These are phyloP conservation scores for Apteryx owenii DNA, from an alignment of 2,113 vertebrate species.

Conservation along the genomic window DNA sequence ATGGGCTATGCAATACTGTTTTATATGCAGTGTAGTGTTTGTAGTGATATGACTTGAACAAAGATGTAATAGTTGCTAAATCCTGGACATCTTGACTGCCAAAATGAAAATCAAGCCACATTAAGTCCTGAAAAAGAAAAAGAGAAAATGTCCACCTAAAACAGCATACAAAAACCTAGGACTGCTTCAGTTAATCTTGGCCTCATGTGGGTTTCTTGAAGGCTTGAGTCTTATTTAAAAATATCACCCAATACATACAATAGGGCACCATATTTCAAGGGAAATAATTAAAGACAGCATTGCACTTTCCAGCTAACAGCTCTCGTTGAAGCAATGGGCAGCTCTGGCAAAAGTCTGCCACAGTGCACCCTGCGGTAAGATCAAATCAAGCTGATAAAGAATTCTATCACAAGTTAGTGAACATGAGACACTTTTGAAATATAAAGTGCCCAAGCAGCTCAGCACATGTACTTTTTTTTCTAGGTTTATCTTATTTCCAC, in stretches of 20 bases:
- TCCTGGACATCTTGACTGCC: neutral
- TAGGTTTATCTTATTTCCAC: conserved; percentile 15
- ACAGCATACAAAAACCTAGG: neutral
- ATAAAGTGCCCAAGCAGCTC: conserved; percentile 50
- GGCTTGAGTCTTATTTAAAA: conserved; percentile 17
- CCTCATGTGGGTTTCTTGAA: neutral
- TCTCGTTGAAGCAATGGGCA: conserved; percentile 49
- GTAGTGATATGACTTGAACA: neutral
- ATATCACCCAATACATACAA: neutral
- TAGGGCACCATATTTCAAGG: conserved; percentile 7
- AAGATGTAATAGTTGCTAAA: neutral
- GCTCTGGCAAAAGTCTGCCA: conserved; percentile 39
- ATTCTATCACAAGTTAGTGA: conserved; percentile 58
- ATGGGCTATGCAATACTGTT: neutral
- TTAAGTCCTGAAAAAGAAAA: neutral
- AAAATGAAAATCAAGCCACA: neutral
- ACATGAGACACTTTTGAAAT: conserved; percentile 55
- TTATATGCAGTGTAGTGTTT: neutral
- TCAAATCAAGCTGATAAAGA: conserved; percentile 61
- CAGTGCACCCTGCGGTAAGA: conserved; percentile 35
- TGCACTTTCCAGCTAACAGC: neutral
- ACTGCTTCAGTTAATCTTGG: neutral
- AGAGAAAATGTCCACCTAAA: neutral
- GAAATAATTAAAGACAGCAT: conserved; percentile 59
- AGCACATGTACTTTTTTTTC: neutral